phyloP scores from a whole-genome alignment of 2,888 invertebrate genomes.

The Yponomeuta sedellus region DNA sequence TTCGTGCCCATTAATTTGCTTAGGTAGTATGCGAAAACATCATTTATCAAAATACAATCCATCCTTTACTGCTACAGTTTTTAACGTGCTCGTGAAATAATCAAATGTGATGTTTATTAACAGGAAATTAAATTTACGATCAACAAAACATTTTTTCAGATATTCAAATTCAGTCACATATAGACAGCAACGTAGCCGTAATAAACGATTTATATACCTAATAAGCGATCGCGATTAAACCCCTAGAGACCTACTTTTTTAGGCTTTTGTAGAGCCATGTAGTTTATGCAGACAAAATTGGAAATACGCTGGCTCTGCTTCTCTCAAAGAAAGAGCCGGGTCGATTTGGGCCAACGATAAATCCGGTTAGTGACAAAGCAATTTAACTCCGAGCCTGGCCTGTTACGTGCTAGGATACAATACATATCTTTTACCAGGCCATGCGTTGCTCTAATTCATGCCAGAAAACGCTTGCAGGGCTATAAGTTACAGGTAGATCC shows the following conservation, averaged over 20 bases:
- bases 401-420: conserved; percentile 26
- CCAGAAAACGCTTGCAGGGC: conserved; percentile 8
- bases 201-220: too few species aligned
- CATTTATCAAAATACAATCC: conserved; percentile 18
- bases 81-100: too few species aligned
- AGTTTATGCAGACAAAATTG: too few species aligned
- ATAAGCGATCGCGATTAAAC: too few species aligned
- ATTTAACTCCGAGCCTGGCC: conserved; percentile 50
- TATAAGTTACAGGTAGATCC: neutral
- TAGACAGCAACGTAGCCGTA: too few species aligned
- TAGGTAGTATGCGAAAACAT: conserved; percentile 21
- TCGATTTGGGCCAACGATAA: conserved; percentile 24
- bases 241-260: too few species aligned
- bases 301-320: neutral
- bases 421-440: conserved; percentile 29
- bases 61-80: too few species aligned
- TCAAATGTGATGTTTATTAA: too few species aligned
- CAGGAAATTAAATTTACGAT: too few species aligned
- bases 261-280: too few species aligned
- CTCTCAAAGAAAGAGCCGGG: conserved; percentile 13
- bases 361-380: conserved; percentile 44
- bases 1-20: neutral
- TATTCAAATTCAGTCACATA: too few species aligned
- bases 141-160: too few species aligned
- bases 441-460: conserved; percentile 21